Base-by-base conservation (phyloP, 2,113 vertebrate species). In the Polypterus senegalus region DNA sequence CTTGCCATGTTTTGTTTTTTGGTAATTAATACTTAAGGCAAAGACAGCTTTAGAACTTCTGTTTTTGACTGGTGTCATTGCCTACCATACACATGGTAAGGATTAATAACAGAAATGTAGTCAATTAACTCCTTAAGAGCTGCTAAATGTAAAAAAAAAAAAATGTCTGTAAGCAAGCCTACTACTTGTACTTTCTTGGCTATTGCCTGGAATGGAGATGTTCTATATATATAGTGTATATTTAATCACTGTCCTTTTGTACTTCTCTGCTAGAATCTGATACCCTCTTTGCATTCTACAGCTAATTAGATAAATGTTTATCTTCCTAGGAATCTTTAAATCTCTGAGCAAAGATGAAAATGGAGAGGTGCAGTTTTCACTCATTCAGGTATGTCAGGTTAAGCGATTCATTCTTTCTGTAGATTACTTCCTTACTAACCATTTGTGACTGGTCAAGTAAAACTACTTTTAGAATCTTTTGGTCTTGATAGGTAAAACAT, bases 321-420 rank as follows among this genome's bases (percentile, higher is more conserved):
- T 66, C 61, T 7, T 8, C 1, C 1, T 73, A 91, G 89, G 86
- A 0, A 82, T 82, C 60, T 93, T 93, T 77, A 85, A 90, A 52
- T 60, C 65, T 0, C 11, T 92, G 78, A 86, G 91, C 51, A 76
- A 73, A 6, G 79, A 86, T 4, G 59, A 73, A 9, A 73, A 79
- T 0, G 89, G 91, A 1, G 52, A 73, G 0, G 76, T 91, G 62
- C 71, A 83, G 55, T 72, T 92, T 0, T 73, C 73, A 49, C 60
- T 87, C 46, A 62, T 69, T 67, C 73, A 90, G 87, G 90, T 90
- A 65, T 63, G 54, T 67, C 43, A 9, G 8, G 9, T 7, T 7
- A 51, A 51, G 49, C 6, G 2, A 2, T 51, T 51, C 44, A 46
- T 5, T 43, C 47, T 6, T 46, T 5, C 45, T 49, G 10, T 1